These are phyloP conservation scores for Psix sp. DNA, from an alignment of 1,140 invertebrate genomes.

Conservation along the genomic window DNA sequence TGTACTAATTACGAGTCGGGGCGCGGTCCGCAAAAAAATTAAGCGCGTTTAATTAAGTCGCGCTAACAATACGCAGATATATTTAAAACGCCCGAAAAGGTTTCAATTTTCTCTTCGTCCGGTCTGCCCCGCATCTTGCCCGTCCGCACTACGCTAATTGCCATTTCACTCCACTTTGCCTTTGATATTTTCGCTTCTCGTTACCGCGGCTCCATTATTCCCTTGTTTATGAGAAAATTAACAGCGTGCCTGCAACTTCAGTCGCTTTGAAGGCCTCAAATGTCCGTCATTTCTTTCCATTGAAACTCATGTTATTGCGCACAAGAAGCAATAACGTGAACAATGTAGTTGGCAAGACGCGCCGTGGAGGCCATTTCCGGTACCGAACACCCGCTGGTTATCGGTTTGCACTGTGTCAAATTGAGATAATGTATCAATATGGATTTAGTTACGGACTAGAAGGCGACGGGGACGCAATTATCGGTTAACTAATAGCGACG, in stretches of 20 bases:
- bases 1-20: constrained; percentile 72
- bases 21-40: constrained; percentile 69
- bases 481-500: constrained; percentile 6
- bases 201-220: constrained; percentile 45
- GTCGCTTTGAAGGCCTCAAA: constrained; percentile 38
- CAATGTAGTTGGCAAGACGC: constrained; percentile 21
- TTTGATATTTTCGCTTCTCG: constrained; percentile 60
- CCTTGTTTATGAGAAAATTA: constrained; percentile 59
- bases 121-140: constrained; percentile 26
- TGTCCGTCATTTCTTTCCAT: constrained; percentile 33
- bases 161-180: constrained; percentile 51
- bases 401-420: constrained; percentile 16
- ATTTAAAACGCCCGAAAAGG: constrained; percentile 58
- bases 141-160: constrained; percentile 47
- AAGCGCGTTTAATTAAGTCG: constrained; percentile 73
- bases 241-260: constrained; percentile 39
- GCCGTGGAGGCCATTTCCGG: background rate
- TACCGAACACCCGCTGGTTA: background rate
- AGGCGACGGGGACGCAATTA: constrained; percentile 15
- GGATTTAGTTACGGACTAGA: constrained; percentile 2
- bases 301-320: constrained; percentile 22
- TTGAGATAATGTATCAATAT: constrained; percentile 28
- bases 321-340: constrained; percentile 2
- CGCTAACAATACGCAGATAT: constrained; percentile 66
- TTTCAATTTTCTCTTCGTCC: constrained; percentile 56